phyloP scores from a whole-genome alignment of 1,140 invertebrate species.

The Drosophila ercepeae region DNA sequence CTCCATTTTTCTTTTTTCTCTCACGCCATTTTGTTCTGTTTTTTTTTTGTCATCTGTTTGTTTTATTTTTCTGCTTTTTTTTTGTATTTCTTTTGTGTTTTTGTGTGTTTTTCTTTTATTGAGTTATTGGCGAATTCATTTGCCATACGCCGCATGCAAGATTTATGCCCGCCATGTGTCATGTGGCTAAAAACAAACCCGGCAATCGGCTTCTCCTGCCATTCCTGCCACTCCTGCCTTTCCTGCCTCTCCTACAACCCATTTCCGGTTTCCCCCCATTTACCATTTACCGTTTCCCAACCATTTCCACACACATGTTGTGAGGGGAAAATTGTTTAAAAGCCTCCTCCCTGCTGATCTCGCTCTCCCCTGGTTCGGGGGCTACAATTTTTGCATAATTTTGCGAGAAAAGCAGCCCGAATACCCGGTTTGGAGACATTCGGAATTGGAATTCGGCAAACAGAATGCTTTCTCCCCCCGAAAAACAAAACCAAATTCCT shows the following conservation, averaged over 20 bases:
- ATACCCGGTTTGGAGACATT: slow-evolving; percentile 43
- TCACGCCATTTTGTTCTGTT: neutral
- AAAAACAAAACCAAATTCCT: neutral
- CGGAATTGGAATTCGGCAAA: slow-evolving; percentile 20
- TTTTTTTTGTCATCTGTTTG: slow-evolving; percentile 18
- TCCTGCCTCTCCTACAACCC: neutral
- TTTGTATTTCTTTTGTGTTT: slow-evolving; percentile 33
- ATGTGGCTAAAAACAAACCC: slow-evolving; percentile 73
- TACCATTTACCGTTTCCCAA: slow-evolving; percentile 40
- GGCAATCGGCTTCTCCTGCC: slow-evolving; percentile 3
- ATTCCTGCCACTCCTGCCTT: neutral
- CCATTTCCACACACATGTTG: slow-evolving; percentile 26
- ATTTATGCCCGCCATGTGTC: slow-evolving; percentile 79
- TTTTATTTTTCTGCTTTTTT: neutral
- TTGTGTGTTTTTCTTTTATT: slow-evolving; percentile 49
- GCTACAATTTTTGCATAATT: slow-evolving; percentile 35
- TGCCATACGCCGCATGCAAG: slow-evolving; percentile 77
- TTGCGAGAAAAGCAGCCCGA: slow-evolving; percentile 18
- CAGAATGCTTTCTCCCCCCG: slow-evolving; percentile 4
- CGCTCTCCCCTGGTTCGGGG: neutral
- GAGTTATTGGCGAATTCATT: slow-evolving; percentile 82
- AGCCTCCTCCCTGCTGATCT: slow-evolving; percentile 34
- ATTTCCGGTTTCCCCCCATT: slow-evolving; percentile 17
- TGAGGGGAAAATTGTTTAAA: slow-evolving; percentile 52
- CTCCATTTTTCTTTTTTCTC: neutral